Conservation (phyloP, 2,797 vertebrate genomes). For the Lycodopsis pacificus region DNA sequence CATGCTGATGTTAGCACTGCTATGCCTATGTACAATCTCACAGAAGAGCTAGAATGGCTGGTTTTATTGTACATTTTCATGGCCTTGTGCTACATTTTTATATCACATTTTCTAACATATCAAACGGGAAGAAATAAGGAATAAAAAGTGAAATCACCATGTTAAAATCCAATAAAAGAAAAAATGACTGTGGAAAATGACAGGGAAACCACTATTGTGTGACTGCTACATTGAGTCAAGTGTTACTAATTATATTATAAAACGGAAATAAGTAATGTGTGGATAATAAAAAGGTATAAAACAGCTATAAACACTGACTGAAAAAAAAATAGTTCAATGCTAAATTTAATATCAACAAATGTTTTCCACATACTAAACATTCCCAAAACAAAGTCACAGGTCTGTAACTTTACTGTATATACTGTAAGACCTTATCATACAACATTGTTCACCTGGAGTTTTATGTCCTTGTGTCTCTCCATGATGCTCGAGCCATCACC, state of each 20-base stretch:
- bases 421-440: neutral
- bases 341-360: slow-evolving; percentile 1
- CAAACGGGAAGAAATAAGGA: neutral
- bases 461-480: slow-evolving; percentile 37
- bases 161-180: neutral
- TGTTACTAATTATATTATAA: neutral
- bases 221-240: neutral
- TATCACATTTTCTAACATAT: neutral
- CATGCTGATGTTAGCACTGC: neutral
- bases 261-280: neutral
- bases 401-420: neutral
- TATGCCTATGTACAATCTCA: neutral
- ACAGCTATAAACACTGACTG: neutral
- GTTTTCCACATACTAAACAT: neutral
- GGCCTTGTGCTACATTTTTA: neutral
- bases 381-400: neutral
- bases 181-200: neutral
- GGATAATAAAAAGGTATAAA: neutral
- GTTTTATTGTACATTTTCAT: neutral
- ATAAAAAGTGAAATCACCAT: neutral
- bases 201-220: neutral
- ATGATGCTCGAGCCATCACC: slow-evolving; percentile 22
- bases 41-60: rapidly evolving
- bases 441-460: slow-evolving; percentile 28
- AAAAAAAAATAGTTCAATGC: neutral